Evolutionary conservation across 2,888 invertebrate genomes (phyloP).

Genomic region (Aplocera efformata): DNA sequence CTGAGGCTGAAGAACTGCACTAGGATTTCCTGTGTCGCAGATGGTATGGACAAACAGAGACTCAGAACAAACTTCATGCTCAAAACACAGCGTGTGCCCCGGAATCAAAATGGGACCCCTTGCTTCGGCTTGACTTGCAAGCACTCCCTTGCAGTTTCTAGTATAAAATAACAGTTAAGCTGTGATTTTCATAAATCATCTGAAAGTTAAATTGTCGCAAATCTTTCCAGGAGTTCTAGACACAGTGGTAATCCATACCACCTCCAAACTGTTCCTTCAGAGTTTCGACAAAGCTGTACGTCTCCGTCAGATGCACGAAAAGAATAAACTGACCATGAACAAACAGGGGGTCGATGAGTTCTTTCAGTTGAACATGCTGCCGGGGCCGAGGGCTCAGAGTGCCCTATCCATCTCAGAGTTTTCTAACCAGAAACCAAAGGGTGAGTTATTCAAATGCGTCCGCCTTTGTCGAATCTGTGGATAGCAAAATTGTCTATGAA

Average conservation of each 20-base stretch:
- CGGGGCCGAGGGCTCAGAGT: conserved; percentile 54
- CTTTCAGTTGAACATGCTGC: conserved; percentile 64
- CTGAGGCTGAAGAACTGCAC: not conserved
- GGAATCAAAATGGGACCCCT: too few species aligned
- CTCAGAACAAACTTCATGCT: too few species aligned
- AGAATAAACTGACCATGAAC: conserved; percentile 49
- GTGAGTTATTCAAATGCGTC: conserved; percentile 33
- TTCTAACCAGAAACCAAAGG: conserved; percentile 48
- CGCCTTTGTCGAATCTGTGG: too few species aligned
- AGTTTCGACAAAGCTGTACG: conserved; percentile 81
- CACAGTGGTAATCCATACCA: conserved; percentile 78
- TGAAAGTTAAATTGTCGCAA: too few species aligned
- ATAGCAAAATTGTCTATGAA: too few species aligned
- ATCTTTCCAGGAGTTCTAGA: conserved; percentile 79
- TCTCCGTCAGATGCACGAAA: conserved; percentile 61
- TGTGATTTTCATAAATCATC: too few species aligned
- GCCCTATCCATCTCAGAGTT: conserved; percentile 50
- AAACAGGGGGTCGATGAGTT: conserved; percentile 60
- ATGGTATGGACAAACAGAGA: too few species aligned
- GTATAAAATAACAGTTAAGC: too few species aligned
- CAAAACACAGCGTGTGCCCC: too few species aligned
- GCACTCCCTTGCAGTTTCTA: too few species aligned
- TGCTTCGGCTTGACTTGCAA: too few species aligned
- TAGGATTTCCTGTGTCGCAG: too few species aligned
- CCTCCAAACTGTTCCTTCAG: conserved; percentile 81